Percentiles rank a stretch among this genome's conserved stretches.
Evolutionary conservation across 2,113 vertebrate genomes (phyloP).

Genomic region (Dicerorhinus sumatrensis): DNA sequence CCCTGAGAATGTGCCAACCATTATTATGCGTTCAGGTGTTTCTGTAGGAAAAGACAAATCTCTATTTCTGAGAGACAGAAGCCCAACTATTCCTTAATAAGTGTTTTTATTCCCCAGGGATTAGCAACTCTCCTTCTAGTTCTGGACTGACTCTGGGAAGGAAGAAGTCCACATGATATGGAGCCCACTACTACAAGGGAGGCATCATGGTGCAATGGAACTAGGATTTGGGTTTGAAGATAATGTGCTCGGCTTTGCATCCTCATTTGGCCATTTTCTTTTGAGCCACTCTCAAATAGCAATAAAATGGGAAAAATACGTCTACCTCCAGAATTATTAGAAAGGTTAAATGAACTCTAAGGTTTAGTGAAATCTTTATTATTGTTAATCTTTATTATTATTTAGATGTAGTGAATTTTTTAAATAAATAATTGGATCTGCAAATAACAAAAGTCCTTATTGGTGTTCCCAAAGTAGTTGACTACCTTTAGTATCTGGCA

Average conservation of each 20-base stretch:
- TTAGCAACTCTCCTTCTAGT: neutral
- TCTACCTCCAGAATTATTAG: neutral
- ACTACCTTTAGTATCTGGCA: neutral
- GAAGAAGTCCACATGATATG: neutral
- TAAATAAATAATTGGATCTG: neutral
- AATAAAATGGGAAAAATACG: neutral
- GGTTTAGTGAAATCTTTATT: too few relatives aligned
- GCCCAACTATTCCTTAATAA: neutral
- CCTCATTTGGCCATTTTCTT: neutral
- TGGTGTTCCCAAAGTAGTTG: constrained; percentile 6
- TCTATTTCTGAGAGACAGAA: constrained; percentile 14
- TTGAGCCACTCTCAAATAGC: neutral
- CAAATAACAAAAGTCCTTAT: neutral
- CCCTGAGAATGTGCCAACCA: neutral
- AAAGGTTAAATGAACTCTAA: neutral
- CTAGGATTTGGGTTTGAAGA: neutral
- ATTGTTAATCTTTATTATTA: too few relatives aligned
- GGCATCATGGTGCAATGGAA: neutral
- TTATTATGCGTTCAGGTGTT: neutral
- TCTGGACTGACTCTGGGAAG: neutral
- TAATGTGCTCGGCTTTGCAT: neutral
- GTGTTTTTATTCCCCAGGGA: neutral
- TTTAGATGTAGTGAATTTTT: neutral
- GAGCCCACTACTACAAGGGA: neutral
- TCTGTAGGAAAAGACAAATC: neutral